Conservation (phyloP, 2,113 vertebrate species). For the Petaurus breviceps region DNA sequence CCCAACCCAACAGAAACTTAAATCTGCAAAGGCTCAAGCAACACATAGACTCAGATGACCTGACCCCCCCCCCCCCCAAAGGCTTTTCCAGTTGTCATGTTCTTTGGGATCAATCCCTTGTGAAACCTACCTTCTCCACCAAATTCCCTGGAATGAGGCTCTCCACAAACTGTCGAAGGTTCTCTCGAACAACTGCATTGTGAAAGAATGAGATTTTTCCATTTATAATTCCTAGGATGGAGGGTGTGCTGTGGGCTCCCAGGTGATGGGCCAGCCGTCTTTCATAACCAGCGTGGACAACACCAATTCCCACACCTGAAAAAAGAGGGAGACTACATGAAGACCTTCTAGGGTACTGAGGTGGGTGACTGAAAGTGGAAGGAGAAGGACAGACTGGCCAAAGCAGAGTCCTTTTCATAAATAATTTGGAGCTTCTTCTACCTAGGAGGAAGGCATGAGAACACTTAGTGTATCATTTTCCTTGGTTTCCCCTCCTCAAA, state of each 20-base stretch:
- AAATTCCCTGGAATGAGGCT: conserved; percentile 94
- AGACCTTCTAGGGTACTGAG: background rate
- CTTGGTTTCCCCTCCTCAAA: background rate
- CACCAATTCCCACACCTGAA: conserved; percentile 95
- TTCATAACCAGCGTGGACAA: conserved; percentile 95
- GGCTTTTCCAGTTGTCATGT: background rate
- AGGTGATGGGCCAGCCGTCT: conserved; percentile 94
- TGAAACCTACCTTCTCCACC: conserved; percentile 90
- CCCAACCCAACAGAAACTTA: accelerated
- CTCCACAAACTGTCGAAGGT: conserved; percentile 94
- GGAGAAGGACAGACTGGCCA: background rate
- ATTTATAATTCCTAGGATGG: conserved; percentile 93
- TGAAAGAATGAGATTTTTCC: conserved; percentile 97
- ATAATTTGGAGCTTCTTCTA: background rate
- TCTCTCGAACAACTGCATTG: conserved; percentile 91
- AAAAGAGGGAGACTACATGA: background rate
- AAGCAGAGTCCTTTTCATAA: background rate
- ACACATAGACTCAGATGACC: background rate
- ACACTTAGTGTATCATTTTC: background rate
- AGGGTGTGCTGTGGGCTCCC: conserved; percentile 94
- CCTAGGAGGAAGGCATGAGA: background rate
- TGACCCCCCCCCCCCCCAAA: background rate
- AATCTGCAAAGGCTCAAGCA: accelerated
- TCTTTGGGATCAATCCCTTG: background rate
- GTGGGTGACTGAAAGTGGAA: background rate